Base-by-base conservation (phyloP, 1,140 invertebrate species). In the Pomacea maculata region DNA sequence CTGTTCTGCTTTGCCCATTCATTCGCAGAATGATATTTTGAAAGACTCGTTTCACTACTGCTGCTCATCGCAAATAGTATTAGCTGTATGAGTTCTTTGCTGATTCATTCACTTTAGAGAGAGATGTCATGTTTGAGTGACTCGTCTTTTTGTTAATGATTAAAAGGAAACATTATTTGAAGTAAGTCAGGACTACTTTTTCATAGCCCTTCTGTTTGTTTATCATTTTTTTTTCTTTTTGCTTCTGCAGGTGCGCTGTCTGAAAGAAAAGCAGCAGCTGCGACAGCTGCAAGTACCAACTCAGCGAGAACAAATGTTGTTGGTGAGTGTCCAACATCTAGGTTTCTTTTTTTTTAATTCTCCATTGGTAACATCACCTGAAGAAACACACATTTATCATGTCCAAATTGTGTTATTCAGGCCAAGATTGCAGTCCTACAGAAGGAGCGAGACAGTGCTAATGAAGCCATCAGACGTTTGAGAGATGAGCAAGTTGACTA, bases 291-390 rank as follows among this genome's bases (percentile, higher is more conserved):
- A 54, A 14, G 57, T 70, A 65, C 77, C 77, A 3, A 8, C 65
- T n/a, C 77, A 78, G 77, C 52, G 77, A 78, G 77, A 78, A 45
- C 77, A 78, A 52, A 71, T 78, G 14, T 45, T 78, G 57, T 70
- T 78, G 77, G 77, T 78, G 52, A 70, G 77, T 70, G 45, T 19
- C 17, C 1, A 45, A 17, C 57, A 61, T 61, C 57, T 61, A 14
- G 57, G 1, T 17, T 17, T 17, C 57, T 17, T 61, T 61, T 8
- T 45, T 61, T 61, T 61, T 61, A 61, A 61, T 61, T 61, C 34
- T 61, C 57, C 57, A 14, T 61, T 17, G 15, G 11, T 61, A 61
- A 2, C 11, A 61, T 61, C 57, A 61, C 9, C 15, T 14, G 57
- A 61, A 61, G 57, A 61, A 14, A 14, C 57, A 61, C 57, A 61